Evolutionary conservation across 2,888 invertebrate genomes (phyloP).

Genomic region (Polydrusus pterygomalis): DNA sequence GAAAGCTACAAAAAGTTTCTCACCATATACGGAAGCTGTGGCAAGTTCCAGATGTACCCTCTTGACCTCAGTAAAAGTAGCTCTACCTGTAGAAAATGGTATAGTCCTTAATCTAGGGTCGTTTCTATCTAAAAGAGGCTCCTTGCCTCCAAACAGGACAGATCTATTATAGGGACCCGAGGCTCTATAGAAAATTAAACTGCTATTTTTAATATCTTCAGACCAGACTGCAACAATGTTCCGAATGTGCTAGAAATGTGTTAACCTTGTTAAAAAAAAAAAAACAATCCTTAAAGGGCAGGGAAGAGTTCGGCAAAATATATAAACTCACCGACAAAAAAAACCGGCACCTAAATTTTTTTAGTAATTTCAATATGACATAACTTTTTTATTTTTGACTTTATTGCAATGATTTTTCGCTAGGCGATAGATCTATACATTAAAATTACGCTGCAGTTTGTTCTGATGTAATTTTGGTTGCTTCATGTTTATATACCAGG

Average conservation of each 20-base stretch:
- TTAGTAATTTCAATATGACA: no score
- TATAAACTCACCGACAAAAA: no score
- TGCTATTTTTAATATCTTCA: constrained; percentile 78
- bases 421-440: no score
- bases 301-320: no score
- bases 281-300: no score
- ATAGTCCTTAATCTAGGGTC: constrained; percentile 80
- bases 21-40: constrained; percentile 81
- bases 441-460: no score
- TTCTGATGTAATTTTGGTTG: no score
- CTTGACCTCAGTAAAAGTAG: constrained; percentile 87
- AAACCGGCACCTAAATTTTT: no score
- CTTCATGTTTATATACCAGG: no score
- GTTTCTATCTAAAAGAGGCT: constrained; percentile 78
- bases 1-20: constrained; percentile 58
- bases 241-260: constrained; percentile 80
- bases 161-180: constrained; percentile 82
- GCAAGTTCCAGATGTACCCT: constrained; percentile 83
- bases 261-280: no score
- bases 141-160: constrained; percentile 84
- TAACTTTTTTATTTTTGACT: no score
- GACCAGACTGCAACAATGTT: constrained; percentile 82
- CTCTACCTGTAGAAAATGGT: constrained; percentile 88
- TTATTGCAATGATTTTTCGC: no score
- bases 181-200: constrained; percentile 85